Base-by-base conservation (phyloP, 2,888 invertebrate genomes). In the Tetrapedia diversipes region DNA sequence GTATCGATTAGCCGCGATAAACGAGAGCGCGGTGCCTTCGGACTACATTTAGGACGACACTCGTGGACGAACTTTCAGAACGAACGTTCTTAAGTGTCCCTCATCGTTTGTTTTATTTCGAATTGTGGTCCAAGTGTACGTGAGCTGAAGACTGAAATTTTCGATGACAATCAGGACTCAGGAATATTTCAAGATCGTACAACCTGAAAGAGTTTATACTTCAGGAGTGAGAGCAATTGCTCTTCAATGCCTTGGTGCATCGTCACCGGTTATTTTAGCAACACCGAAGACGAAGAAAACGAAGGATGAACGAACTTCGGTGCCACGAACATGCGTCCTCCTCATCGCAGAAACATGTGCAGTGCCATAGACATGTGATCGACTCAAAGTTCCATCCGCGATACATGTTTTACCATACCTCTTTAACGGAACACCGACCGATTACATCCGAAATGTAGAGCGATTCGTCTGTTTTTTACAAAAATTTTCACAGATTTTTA, bases 1-100 rank as follows among this genome's bases (percentile, higher is more conserved):
- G 61, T 91, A 90, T 79, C 86, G 91, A 76, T 84, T 92, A 39
- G 89, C 91, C 10, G 91, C 91, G n/a, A 92, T 92, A 63, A 91
- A 90, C 84, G 91, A 92, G 78, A 87, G 82, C 27, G 84, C 89
- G 27, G 90, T 89, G 56, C 89, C 91, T 16, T 91, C 91, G 79
- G 91, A 91, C 77, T 91, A 91, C 77, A 91, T 91, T 83, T 91
- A 86, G 45, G 24, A 47, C 0, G 22, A 47, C 39, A 39, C 49
- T 43, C 8, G 45, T 71, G 29, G n/a, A 27, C 4, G n/a, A 39
- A 49, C 16, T n/a, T n/a, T n/a, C 60, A 22, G 19, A 19, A 27
- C 37, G n/a, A 54, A 19, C 27, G 43, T 24, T 39, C 39, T 22
- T 7, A 14, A n/a, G 32, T 41, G 60, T 54, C 10, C 16, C 11